A percentile compares a stretch with the other conserved stretches of the same genome.
phyloP scores from a whole-genome alignment of 2,888 invertebrate species.

The Dioctria rufipes region DNA sequence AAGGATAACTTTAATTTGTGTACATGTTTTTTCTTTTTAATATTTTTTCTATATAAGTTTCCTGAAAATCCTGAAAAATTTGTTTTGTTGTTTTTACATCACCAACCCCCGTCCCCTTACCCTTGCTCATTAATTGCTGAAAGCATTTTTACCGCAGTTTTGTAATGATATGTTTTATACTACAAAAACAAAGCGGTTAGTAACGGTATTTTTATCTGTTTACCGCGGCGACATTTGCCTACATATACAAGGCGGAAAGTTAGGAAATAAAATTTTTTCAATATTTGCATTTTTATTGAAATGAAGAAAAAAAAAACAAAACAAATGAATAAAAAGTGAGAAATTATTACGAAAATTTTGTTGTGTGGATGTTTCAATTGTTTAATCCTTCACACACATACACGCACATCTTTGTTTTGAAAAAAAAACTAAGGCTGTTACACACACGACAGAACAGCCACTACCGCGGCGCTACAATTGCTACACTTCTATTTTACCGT shows the following conservation, averaged over 20 bases:
- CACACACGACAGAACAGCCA: too few relatives aligned
- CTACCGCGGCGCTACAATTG: too few relatives aligned
- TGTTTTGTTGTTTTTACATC: constrained; percentile 2
- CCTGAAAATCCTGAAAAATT: neutral
- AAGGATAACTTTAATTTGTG: neutral
- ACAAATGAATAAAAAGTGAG: neutral
- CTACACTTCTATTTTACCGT: too few relatives aligned
- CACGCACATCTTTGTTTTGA: too few relatives aligned
- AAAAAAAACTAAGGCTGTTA: too few relatives aligned
- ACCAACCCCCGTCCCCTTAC: neutral
- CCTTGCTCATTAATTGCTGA: neutral
- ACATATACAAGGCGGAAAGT: constrained; percentile 10
- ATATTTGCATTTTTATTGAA: constrained; percentile 40
- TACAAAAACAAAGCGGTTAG: neutral
- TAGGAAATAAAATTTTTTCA: constrained; percentile 26
- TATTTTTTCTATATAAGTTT: constrained; percentile 7
- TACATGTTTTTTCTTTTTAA: neutral
- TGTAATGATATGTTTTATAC: constrained; percentile 7
- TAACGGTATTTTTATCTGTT: constrained; percentile 27
- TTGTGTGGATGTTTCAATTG: too few relatives aligned
- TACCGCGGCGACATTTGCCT: neutral
- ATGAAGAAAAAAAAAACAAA: constrained; percentile 1
- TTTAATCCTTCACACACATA: too few relatives aligned
- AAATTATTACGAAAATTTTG: neutral
- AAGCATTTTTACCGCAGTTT: constrained; percentile 1